Evolutionary conservation across 2,888 invertebrate genomes (phyloP).

Genomic region (Ophioninae sp.): DNA sequence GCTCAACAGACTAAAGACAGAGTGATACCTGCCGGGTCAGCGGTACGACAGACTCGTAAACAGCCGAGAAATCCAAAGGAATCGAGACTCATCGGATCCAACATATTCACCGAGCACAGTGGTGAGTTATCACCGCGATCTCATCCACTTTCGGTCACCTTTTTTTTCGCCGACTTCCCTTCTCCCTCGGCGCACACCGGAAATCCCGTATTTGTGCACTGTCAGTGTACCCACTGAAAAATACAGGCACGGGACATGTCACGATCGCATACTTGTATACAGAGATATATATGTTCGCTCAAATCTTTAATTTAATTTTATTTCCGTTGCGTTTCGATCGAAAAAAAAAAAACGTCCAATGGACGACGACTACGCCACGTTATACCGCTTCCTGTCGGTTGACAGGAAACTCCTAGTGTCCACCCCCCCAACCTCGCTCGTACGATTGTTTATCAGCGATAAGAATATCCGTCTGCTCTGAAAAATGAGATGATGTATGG

Average conservation of each 20-base stretch:
- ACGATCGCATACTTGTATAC: background rate
- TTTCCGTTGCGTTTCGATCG: background rate
- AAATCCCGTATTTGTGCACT: background rate
- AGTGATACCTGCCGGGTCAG: conserved; percentile 86
- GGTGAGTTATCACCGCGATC: conserved; percentile 84
- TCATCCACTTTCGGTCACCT: conserved; percentile 49
- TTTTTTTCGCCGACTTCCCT: conserved; percentile 2
- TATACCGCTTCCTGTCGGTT: conserved; percentile 43
- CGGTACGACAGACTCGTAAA: conserved; percentile 88
- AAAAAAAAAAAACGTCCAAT: background rate
- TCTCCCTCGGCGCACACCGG: background rate
- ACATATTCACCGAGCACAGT: conserved; percentile 97
- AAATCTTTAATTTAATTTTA: background rate
- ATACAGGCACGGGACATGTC: background rate
- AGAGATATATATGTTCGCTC: background rate
- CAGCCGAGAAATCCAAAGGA: conserved; percentile 91
- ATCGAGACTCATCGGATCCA: conserved; percentile 91
- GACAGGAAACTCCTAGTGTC: conserved; percentile 44
- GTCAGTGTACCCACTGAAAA: background rate
- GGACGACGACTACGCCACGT: conserved; percentile 5
- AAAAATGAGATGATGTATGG: conserved; percentile 2
- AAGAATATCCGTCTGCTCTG: conserved; percentile 23
- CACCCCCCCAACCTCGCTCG: background rate
- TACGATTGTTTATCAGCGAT: conserved; percentile 57
- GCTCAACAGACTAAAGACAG: conserved; percentile 97